Conservation (phyloP, 2,797 vertebrate genomes). For the Lithobates pipiens region DNA sequence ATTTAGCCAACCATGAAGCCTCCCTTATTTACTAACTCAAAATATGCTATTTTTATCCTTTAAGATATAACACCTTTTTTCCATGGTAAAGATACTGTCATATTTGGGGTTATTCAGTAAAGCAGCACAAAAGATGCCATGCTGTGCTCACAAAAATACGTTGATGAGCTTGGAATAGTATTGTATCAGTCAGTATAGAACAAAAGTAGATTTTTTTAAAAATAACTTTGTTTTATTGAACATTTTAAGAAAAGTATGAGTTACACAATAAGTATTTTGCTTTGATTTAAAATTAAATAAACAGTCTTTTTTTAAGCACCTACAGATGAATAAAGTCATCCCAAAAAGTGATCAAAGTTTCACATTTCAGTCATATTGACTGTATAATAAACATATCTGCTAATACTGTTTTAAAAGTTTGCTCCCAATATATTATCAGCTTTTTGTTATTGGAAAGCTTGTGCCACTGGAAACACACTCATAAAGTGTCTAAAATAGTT, state of each 20-base stretch:
- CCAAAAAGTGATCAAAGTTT: conserved; percentile 13
- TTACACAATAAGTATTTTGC: background rate
- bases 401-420: conserved; percentile 26
- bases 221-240: conserved; percentile 1
- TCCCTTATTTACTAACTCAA: too few relatives aligned
- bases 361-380: conserved; percentile 6
- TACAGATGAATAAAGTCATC: background rate
- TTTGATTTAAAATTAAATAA: conserved; percentile 13
- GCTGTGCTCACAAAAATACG: too few relatives aligned
- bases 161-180: too few relatives aligned
- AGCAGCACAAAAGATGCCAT: too few relatives aligned
- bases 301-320: background rate
- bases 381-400: background rate
- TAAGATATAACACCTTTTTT: too few relatives aligned
- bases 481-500: background rate
- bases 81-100: too few relatives aligned
- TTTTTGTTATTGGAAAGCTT: background rate
- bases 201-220: too few relatives aligned
- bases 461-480: background rate
- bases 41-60: too few relatives aligned
- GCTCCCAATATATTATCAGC: background rate
- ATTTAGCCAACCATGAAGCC: too few relatives aligned
- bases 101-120: too few relatives aligned
- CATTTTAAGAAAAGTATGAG: too few relatives aligned
- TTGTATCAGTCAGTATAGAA: too few relatives aligned